Evolutionary conservation across 2,113 vertebrate species (phyloP), one percentile per base, ranked within the genome.

Genomic region (Uropsilus gracilis): DNA sequence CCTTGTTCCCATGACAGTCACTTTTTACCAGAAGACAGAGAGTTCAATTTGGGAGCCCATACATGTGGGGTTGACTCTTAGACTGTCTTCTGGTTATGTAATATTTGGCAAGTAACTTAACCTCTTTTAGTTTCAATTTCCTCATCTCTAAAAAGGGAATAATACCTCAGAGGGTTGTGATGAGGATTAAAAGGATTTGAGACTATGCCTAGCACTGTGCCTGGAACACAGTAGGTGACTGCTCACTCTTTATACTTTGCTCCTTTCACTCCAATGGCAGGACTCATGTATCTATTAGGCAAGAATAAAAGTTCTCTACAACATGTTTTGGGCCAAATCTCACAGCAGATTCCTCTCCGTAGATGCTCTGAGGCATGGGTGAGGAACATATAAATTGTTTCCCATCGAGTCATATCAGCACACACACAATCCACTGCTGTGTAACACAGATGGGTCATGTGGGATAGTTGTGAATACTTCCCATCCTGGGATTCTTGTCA

Each of bases 131-230:
- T 91, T 96, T 95, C 95, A 85, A 92, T 94, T 94, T 95, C 96
- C 96, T 96, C 90, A 53, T 90, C 84, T 96, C 93, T 96, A 96
- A 94, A 97, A 97, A 94, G 86, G 94, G 95, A 94, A 53, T 34
- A 86, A 77, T 86, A 85, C 87, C 80, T 97, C 97, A 97, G 84
- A 96, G 61, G 39, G 59, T 50, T 91, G 76, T 95, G 85, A 76
- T 24, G 48, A 87, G 83, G 86, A 89, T 89, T 97, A 57, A 59
- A 44, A 78, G 86, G 69, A 77, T 75, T 73, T 64, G 82, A 92
- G 92, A 82, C 69, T 61, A 83, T 68, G 64, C 66, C 91, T 91
- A 86, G 42, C 24, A 34, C 6, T 5, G 85, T 86, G 72, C 61
- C 73, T 76, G 85, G 88, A 82, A 73, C 81, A 39, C 24, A 80